phyloP scores from a whole-genome alignment of 2,113 vertebrate genomes.

The Perca flavescens region DNA sequence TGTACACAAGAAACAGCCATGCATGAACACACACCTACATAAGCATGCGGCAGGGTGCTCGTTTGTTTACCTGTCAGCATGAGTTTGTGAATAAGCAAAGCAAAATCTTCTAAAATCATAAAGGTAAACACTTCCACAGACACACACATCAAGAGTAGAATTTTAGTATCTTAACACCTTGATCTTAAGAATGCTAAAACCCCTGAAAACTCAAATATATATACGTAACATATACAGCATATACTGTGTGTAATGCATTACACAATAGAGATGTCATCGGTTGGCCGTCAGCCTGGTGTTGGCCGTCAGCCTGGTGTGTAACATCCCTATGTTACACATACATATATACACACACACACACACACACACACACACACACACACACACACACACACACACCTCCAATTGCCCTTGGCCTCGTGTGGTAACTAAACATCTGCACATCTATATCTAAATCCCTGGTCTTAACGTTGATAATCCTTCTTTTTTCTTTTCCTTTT shows the following conservation, averaged over 20 bases:
- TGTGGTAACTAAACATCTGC: conserved; percentile 44
- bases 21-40: neutral
- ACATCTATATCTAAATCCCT: conserved; percentile 55
- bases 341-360: neutral
- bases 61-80: conserved; percentile 54
- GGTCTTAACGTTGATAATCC: conserved; percentile 62
- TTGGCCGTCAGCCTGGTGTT: neutral
- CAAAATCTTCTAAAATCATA: conserved; percentile 18
- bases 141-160: neutral
- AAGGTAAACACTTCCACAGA: conserved; percentile 31
- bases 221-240: neutral
- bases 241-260: neutral
- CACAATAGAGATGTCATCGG: neutral
- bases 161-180: neutral
- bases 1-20: conserved; percentile 37
- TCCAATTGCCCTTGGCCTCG: conserved; percentile 44
- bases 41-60: neutral
- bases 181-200: neutral
- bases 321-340: neutral
- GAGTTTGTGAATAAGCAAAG: conserved; percentile 34
- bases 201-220: neutral
- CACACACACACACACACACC: neutral
- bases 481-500: conserved; percentile 34
- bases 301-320: neutral
- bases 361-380: neutral